These are phyloP conservation scores for Castor canadensis DNA, from an alignment of 2,113 vertebrate genomes.

Conservation along the genomic window DNA sequence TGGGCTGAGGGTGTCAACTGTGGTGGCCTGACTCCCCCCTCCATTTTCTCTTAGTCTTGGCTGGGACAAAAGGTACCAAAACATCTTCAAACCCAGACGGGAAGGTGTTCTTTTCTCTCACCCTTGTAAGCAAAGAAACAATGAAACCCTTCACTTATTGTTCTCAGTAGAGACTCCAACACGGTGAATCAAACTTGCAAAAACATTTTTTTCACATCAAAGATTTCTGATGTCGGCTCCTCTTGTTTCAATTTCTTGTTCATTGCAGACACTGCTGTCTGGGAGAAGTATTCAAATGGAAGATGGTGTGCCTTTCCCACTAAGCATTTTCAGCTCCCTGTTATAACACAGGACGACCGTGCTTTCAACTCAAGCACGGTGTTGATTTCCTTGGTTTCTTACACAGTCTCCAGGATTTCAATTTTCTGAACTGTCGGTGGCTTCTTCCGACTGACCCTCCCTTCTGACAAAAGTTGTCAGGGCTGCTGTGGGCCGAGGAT, in stretches of 20 bases:
- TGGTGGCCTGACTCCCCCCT: rapidly evolving
- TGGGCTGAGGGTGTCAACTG: not conserved
- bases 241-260: slow-evolving; percentile 31
- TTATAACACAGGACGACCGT: not conserved
- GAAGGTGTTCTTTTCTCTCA: not conserved
- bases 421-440: not conserved
- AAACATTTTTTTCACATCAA: not conserved
- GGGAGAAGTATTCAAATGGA: not conserved
- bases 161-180: slow-evolving; percentile 13
- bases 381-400: not conserved
- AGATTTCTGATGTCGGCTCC: slow-evolving; percentile 25
- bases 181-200: not conserved
- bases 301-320: not conserved
- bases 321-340: not conserved
- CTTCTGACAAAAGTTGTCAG: not conserved
- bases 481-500: not conserved
- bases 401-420: not conserved
- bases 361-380: not conserved
- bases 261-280: not conserved
- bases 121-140: not conserved
- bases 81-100: not conserved
- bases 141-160: not conserved
- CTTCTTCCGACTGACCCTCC: not conserved
- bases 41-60: not conserved
- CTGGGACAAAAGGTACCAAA: not conserved